phyloP scores from a whole-genome alignment of 2,888 invertebrate genomes.

The Drosophila kokeensis region DNA sequence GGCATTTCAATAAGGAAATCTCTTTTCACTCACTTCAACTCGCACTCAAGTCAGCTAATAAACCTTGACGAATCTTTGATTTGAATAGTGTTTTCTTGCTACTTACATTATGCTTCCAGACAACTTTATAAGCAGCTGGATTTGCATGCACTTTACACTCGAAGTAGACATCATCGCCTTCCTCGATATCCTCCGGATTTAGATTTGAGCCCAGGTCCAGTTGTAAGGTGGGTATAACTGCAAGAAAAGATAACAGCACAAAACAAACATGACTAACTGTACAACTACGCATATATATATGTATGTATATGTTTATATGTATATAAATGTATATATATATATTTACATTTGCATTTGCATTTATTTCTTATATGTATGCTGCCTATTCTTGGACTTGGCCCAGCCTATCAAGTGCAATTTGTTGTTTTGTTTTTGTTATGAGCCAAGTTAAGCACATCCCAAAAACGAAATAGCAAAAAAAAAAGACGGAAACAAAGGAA shows the following conservation, averaged over 20 bases:
- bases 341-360: slow-evolving; percentile 13
- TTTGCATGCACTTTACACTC: slow-evolving; percentile 92
- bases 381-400: slow-evolving; percentile 31
- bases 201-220: slow-evolving; percentile 90
- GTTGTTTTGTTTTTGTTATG: slow-evolving; percentile 30
- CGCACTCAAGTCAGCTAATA: slow-evolving; percentile 20
- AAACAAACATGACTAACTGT: slow-evolving; percentile 21
- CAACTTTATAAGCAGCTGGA: slow-evolving; percentile 91
- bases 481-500: neutral
- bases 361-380: slow-evolving; percentile 38
- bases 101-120: slow-evolving; percentile 93
- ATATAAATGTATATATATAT: neutral
- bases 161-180: slow-evolving; percentile 92
- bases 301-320: neutral
- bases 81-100: slow-evolving; percentile 39
- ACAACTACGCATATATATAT: slow-evolving; percentile 2
- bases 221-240: slow-evolving; percentile 89
- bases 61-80: slow-evolving; percentile 39
- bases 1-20: slow-evolving; percentile 2
- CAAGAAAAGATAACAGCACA: slow-evolving; percentile 46
- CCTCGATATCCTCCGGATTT: slow-evolving; percentile 92
- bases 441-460: slow-evolving; percentile 34
- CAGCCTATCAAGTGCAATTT: slow-evolving; percentile 63
- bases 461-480: slow-evolving; percentile 6
- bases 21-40: neutral